Evolutionary conservation across 2,113 vertebrate species (phyloP).

Genomic region (Solenodon paradoxus): DNA sequence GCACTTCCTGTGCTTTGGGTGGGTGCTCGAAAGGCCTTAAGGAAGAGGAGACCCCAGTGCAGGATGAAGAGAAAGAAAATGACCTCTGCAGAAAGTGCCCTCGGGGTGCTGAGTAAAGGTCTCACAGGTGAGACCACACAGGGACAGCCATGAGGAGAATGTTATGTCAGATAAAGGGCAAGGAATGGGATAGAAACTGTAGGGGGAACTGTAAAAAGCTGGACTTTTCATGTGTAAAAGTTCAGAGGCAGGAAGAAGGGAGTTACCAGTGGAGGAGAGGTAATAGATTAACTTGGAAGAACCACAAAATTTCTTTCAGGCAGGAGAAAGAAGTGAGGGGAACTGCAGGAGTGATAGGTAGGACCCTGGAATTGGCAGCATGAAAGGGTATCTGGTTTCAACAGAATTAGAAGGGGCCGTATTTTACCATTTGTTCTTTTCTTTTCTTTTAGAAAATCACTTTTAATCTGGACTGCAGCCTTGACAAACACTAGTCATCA

Average conservation of each 20-base stretch:
- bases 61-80: background rate
- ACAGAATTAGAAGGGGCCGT: no score
- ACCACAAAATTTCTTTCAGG: background rate
- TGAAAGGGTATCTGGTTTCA: rapidly evolving
- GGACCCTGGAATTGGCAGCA: background rate
- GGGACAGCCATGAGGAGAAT: background rate
- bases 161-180: background rate
- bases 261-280: background rate
- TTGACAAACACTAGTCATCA: background rate
- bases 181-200: rapidly evolving
- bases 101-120: background rate
- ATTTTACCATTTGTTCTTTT: background rate
- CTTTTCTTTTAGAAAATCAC: constrained; percentile 46
- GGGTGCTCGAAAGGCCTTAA: background rate
- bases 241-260: background rate
- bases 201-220: rapidly evolving
- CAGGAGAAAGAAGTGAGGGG: background rate
- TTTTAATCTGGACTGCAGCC: background rate
- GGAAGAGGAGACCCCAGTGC: background rate
- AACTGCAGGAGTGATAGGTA: rapidly evolving
- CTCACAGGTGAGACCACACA: rapidly evolving
- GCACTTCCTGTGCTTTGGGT: background rate
- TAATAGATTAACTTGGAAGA: background rate
- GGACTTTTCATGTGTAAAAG: background rate
- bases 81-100: background rate